Percentiles rank a stretch among this genome's conserved stretches.
phyloP scores from a whole-genome alignment of 2,113 vertebrate species.

The Sminthopsis crassicaudata region DNA sequence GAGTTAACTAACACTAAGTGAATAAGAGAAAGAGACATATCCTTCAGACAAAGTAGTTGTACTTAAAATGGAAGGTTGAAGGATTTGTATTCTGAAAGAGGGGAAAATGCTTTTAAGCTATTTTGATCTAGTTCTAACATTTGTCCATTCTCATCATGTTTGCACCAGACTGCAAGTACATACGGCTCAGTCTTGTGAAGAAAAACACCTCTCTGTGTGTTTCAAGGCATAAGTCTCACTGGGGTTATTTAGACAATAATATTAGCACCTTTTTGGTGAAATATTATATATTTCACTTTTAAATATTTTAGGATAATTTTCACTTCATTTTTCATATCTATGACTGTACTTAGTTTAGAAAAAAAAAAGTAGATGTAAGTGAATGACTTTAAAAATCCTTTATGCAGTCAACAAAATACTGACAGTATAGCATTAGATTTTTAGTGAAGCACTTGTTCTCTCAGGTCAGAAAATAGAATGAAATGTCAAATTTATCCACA shows the following conservation, averaged over 20 bases:
- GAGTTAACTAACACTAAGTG: not conserved
- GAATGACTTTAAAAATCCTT: slow-evolving; percentile 52
- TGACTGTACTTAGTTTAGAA: slow-evolving; percentile 65
- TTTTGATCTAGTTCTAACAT: slow-evolving; percentile 62
- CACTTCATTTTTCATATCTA: slow-evolving; percentile 57
- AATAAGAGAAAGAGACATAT: not conserved
- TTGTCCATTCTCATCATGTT: slow-evolving; percentile 65
- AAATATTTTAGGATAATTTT: slow-evolving; percentile 74
- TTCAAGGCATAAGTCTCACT: slow-evolving; percentile 46
- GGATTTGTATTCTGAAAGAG: slow-evolving; percentile 28
- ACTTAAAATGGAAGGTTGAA: slow-evolving; percentile 46
- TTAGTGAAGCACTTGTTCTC: not conserved
- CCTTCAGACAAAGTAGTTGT: not conserved
- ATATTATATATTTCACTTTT: slow-evolving; percentile 68
- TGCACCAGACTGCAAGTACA: slow-evolving; percentile 70
- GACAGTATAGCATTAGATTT: slow-evolving; percentile 11
- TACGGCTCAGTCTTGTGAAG: slow-evolving; percentile 55
- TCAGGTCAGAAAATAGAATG: slow-evolving; percentile 1
- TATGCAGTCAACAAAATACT: slow-evolving; percentile 54
- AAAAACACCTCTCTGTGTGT: slow-evolving; percentile 53
- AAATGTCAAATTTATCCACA: not conserved
- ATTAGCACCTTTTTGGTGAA: slow-evolving; percentile 55
- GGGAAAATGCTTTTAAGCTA: slow-evolving; percentile 49
- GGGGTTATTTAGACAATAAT: slow-evolving; percentile 55
- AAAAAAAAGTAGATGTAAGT: slow-evolving; percentile 49